Evolutionary conservation across 2,888 invertebrate genomes (phyloP), one percentile per base, ranked within the genome.

Genomic region (Automeris io): DNA sequence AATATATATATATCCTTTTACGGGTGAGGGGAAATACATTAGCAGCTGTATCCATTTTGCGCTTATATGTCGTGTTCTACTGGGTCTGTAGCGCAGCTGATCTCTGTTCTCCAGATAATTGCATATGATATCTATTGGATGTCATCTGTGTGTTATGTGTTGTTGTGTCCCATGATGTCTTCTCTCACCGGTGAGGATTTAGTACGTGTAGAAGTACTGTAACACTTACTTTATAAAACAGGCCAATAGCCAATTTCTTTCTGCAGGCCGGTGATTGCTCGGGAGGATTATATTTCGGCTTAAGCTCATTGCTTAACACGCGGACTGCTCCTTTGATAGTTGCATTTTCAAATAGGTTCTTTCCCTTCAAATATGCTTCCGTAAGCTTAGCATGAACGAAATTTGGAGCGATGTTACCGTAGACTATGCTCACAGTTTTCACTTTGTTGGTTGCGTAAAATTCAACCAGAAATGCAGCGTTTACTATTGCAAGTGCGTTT

Each of bases 401-500:
- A 44, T 70, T 49, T 0, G 88, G 70, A 39, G 86, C 81, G 18
- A 94, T 92, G 23, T 91, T 91, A 0, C 93, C 93, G 48, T 87
- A 92, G 1, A 92, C 90, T 21, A 94, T 88, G 5, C 75, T 79
- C 0, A 91, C 90, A 1, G 45, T 53, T 42, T 59, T 58, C 34
- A 72, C 58, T 1, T 47, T 40, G 1, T 57, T 54, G 39, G 73
- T 46, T 40, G 61, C 52, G 33, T 87, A 65, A 3, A 91, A 44
- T 60, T 90, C 86, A n/a, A 93, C 58, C 0, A 91, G 76, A 53
- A 93, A 93, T 0, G 90, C 93, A 2, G 92, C 92, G 58, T 94
- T 94, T 0, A 95, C 91, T 41, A 92, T 91, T 0, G 94, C 93
- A 55, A 93, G 89, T 0, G 94, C 90, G 59, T 93, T 93, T 73